Evolutionary conservation across 2,113 vertebrate genomes (phyloP).

Genomic region (Vulpes ferrilata): DNA sequence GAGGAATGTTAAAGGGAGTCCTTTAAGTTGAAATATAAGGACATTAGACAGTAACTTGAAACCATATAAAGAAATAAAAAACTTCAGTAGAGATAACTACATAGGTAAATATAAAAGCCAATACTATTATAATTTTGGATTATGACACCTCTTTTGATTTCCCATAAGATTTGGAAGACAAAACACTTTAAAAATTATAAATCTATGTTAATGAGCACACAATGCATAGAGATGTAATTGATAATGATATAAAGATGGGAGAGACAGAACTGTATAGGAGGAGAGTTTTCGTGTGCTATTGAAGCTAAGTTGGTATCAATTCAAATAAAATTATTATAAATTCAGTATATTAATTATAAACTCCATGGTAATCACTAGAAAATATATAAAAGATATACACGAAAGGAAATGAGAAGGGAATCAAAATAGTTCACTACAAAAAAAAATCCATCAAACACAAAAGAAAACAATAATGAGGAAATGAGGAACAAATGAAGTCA

Average conservation of each 20-base stretch:
- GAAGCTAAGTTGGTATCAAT: neutral
- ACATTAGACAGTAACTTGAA: neutral
- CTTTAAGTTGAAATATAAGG: slow-evolving; percentile 4
- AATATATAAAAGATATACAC: neutral
- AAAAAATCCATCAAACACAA: neutral
- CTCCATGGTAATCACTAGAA: neutral
- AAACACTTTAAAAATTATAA: neutral
- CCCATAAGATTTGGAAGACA: neutral
- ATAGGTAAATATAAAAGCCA: neutral
- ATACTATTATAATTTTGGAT: neutral
- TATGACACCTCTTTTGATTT: neutral
- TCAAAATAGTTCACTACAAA: neutral
- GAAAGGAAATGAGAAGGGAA: neutral
- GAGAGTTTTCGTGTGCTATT: neutral
- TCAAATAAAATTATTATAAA: neutral
- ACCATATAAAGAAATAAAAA: neutral
- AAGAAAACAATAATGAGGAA: neutral
- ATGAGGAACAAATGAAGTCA: neutral
- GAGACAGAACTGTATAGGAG: neutral
- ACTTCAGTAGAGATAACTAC: neutral
- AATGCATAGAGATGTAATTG: neutral
- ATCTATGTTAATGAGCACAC: neutral
- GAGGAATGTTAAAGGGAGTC: neutral
- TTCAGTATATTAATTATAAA: neutral
- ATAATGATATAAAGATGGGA: neutral